These are phyloP conservation scores for Syngnathus floridae DNA, from an alignment of 2,113 vertebrate genomes.

Conservation along the genomic window DNA sequence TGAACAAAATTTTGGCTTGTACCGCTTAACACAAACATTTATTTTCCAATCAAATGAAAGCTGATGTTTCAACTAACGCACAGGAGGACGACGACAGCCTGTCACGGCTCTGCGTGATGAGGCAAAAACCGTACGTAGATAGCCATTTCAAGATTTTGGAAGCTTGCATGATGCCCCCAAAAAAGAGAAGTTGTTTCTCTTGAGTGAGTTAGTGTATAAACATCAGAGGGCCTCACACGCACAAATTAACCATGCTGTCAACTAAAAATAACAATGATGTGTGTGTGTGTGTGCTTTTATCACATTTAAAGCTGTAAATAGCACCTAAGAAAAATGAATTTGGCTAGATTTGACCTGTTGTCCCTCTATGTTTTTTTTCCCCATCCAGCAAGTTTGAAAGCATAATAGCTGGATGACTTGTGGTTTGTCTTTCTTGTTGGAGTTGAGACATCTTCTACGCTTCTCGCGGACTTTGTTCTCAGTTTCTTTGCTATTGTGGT, in stretches of 20 bases:
- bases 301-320: not conserved
- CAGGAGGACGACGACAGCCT: constrained; percentile 27
- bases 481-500: too few species aligned
- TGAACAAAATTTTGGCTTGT: constrained; percentile 13
- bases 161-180: not conserved
- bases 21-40: constrained; percentile 21
- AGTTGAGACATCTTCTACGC: too few species aligned
- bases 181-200: constrained; percentile 2
- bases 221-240: constrained; percentile 12
- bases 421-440: too few species aligned
- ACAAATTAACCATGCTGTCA: constrained; percentile 12
- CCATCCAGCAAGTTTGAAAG: too few species aligned
- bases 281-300: not conserved
- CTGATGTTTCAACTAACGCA: constrained; percentile 22
- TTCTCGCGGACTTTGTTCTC: too few species aligned
- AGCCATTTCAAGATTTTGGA: constrained; percentile 22
- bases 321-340: not conserved
- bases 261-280: constrained; percentile 21
- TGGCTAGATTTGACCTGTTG: too few species aligned
- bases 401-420: too few species aligned
- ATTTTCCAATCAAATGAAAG: constrained; percentile 28
- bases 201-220: not conserved
- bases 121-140: constrained; percentile 31
- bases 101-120: constrained; percentile 28
- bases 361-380: too few species aligned